Evolutionary conservation across 2,113 vertebrate genomes (phyloP).

Genomic region (Pluvianellus socialis): DNA sequence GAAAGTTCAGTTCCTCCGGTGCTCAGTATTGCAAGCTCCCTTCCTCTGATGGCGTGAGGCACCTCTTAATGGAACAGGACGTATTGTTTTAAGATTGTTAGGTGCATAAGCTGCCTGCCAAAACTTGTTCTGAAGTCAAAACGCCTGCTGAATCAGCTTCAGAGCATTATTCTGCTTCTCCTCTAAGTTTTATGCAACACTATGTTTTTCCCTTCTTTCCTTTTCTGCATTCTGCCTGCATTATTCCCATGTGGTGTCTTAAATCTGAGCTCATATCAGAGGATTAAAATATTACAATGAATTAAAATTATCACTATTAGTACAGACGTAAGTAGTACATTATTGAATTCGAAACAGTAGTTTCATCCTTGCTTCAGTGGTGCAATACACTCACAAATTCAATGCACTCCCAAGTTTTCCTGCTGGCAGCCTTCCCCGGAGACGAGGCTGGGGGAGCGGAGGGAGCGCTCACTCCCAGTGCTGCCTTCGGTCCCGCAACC

Average conservation of each 20-base stretch:
- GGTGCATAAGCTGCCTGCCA: background rate
- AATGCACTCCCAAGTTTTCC: rapidly evolving
- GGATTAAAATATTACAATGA: background rate
- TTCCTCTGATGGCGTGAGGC: background rate
- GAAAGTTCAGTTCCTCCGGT: background rate
- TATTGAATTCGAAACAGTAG: background rate
- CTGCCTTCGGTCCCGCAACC: background rate
- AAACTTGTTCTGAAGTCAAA: background rate
- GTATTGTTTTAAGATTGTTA: background rate
- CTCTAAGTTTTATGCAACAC: background rate
- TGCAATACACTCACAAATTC: background rate
- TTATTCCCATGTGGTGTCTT: background rate
- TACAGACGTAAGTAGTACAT: background rate
- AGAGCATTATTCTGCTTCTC: background rate
- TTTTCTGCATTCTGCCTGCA: background rate
- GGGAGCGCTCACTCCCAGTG: rapidly evolving
- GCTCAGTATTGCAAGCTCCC: background rate
- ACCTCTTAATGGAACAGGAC: background rate
- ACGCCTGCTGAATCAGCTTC: background rate
- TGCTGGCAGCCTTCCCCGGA: background rate
- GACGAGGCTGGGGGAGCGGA: background rate
- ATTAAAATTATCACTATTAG: background rate
- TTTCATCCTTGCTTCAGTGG: background rate
- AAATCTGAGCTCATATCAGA: background rate
- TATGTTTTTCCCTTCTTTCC: background rate